Evolutionary conservation across 2,888 invertebrate genomes (phyloP).

Genomic region (Cosmopolites sordidus): DNA sequence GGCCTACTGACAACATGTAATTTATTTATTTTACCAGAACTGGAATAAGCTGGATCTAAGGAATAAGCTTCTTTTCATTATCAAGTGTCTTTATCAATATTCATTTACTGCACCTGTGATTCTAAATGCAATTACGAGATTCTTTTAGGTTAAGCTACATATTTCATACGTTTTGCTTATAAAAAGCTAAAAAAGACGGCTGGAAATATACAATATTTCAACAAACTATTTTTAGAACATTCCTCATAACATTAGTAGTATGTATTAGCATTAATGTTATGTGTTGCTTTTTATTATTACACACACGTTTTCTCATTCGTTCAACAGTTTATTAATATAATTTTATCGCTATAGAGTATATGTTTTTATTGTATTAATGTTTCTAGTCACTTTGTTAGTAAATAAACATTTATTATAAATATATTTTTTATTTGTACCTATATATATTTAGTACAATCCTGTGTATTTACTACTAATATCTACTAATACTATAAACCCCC

Average conservation of each 20-base stretch:
- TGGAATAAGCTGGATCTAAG: too few relatives aligned
- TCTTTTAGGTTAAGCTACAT: background rate
- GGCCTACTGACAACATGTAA: too few relatives aligned
- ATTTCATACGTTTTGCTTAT: background rate
- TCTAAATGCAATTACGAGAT: background rate
- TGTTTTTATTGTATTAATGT: conserved; percentile 20
- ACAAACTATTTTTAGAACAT: conserved; percentile 1
- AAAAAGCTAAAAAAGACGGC: background rate
- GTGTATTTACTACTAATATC: too few relatives aligned
- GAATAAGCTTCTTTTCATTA: too few relatives aligned
- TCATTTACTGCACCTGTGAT: background rate
- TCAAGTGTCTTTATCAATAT: background rate
- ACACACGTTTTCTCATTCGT: too few relatives aligned
- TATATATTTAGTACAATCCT: too few relatives aligned
- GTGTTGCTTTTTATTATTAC: background rate
- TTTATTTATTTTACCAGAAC: too few relatives aligned
- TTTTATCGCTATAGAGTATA: background rate
- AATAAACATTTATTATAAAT: conserved; percentile 9
- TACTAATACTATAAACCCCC: too few relatives aligned
- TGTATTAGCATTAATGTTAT: background rate
- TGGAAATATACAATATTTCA: background rate
- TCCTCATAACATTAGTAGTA: background rate
- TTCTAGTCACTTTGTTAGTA: conserved; percentile 22
- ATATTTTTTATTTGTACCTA: too few relatives aligned
- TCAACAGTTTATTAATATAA: background rate